Conservation (phyloP, 1,140 invertebrate genomes). For the Ceratoteleas bidentatus region DNA sequence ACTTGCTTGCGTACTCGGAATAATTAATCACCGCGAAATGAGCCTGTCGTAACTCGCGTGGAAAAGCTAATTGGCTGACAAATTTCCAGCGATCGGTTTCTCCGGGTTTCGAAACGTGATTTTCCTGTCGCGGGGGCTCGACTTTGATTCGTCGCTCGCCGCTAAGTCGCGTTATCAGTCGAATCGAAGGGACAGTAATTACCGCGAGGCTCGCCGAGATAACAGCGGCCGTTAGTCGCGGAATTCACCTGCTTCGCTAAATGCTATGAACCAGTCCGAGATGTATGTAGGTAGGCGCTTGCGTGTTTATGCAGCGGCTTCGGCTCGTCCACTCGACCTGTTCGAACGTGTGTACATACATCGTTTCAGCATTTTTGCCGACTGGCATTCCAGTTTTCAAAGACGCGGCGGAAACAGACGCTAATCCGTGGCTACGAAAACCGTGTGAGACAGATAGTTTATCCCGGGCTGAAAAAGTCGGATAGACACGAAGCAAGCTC, state of each 20-base stretch:
- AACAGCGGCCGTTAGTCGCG: conserved; percentile 68
- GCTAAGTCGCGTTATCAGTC: conserved; percentile 44
- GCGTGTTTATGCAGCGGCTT: conserved; percentile 49
- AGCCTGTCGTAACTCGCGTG: background rate
- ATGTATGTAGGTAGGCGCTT: conserved; percentile 59
- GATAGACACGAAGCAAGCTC: background rate
- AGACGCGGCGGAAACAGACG: conserved; percentile 43
- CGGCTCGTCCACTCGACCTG: conserved; percentile 25
- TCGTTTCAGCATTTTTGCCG: conserved; percentile 53
- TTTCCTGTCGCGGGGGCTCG: background rate
- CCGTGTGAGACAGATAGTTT: conserved; percentile 20
- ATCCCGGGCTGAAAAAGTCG: background rate
- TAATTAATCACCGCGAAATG: conserved; percentile 15
- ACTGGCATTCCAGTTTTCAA: conserved; percentile 50
- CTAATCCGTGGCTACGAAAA: conserved; percentile 29
- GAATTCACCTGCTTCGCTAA: conserved; percentile 71
- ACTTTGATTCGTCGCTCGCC: conserved; percentile 25
- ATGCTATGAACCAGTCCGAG: conserved; percentile 62
- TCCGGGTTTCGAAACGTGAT: conserved; percentile 17
- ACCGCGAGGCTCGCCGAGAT: conserved; percentile 69
- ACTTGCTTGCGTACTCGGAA: conserved; percentile 1
- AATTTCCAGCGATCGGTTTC: conserved; percentile 33
- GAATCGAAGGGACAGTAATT: conserved; percentile 67
- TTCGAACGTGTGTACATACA: conserved; percentile 44
- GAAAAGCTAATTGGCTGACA: conserved; percentile 38